A percentile compares a stretch with the other conserved stretches of the same genome.
Conservation (phyloP, 2,113 vertebrate species). For the Nyctibius bracteatus region DNA sequence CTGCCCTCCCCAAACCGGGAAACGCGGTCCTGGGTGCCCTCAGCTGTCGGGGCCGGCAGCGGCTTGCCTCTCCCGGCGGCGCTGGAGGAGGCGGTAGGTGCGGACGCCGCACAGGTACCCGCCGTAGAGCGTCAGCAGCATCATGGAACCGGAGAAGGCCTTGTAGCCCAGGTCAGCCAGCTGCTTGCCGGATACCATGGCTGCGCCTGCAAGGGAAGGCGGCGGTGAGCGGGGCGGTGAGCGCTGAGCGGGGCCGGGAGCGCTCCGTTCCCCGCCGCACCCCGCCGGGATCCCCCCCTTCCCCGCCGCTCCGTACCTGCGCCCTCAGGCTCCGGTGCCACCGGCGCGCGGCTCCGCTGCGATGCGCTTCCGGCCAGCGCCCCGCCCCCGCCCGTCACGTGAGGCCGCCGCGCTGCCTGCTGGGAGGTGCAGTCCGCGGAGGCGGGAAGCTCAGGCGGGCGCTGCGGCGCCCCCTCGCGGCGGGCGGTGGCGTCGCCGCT, state of each 20-base stretch:
- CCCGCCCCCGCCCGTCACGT: background rate
- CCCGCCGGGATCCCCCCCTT: background rate
- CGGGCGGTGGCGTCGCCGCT: accelerated
- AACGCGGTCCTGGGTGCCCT: background rate
- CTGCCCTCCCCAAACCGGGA: accelerated
- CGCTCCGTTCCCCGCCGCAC: too few species aligned
- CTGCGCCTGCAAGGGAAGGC: background rate
- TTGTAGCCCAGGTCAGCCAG: conserved; percentile 89
- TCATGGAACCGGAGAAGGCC: conserved; percentile 88
- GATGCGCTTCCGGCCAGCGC: background rate
- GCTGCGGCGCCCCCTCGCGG: background rate
- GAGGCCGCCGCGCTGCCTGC: background rate
- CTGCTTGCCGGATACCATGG: conserved; percentile 85
- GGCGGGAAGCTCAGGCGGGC: accelerated
- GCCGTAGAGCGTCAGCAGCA: conserved; percentile 86
- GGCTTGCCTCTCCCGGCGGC: conserved; percentile 66
- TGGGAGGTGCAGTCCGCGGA: background rate
- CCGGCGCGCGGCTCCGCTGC: background rate
- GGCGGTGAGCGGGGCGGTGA: background rate
- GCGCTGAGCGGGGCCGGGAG: too few species aligned
- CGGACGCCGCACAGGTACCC: conserved; percentile 83
- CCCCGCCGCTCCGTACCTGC: background rate
- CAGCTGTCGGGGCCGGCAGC: conserved; percentile 67
- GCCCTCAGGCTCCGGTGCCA: accelerated
- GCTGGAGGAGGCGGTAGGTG: conserved; percentile 73